phyloP scores from a whole-genome alignment of 2,113 vertebrate species.

The Trichechus manatus region DNA sequence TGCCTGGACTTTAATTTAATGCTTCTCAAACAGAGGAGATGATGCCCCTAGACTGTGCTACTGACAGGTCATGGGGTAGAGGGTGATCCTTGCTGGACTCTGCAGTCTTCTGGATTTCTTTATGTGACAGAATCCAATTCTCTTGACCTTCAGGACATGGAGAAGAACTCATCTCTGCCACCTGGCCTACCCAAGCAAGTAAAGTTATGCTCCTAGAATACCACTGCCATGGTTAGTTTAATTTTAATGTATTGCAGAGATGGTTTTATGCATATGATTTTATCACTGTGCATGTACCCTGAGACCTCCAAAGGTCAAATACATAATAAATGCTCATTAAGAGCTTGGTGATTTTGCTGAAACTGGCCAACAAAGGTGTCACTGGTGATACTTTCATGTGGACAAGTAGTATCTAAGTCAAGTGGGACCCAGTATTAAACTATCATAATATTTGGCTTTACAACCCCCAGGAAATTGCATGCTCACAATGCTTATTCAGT shows the following conservation, averaged over 20 bases:
- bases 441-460: slow-evolving; percentile 60
- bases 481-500: background rate
- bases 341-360: slow-evolving; percentile 80
- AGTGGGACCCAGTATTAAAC: slow-evolving; percentile 66
- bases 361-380: slow-evolving; percentile 81
- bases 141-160: slow-evolving; percentile 81
- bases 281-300: slow-evolving; percentile 80
- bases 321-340: slow-evolving; percentile 86
- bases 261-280: slow-evolving; percentile 86
- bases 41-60: slow-evolving; percentile 49
- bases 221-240: slow-evolving; percentile 83
- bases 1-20: background rate
- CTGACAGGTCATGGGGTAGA: slow-evolving; percentile 33
- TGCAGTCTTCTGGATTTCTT: slow-evolving; percentile 76
- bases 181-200: slow-evolving; percentile 81
- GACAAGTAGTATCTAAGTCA: slow-evolving; percentile 75
- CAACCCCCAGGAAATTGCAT: slow-evolving; percentile 54
- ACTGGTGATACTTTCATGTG: slow-evolving; percentile 74
- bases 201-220: slow-evolving; percentile 79
- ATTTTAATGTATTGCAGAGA: slow-evolving; percentile 86
- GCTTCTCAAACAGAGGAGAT: slow-evolving; percentile 15
- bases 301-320: slow-evolving; percentile 84
- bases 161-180: slow-evolving; percentile 82
- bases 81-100: slow-evolving; percentile 72
- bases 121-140: slow-evolving; percentile 77